Percentiles rank a stretch among this genome's conserved stretches.
phyloP scores from a whole-genome alignment of 2,888 invertebrate genomes.

The Pseudanteris insignis region DNA sequence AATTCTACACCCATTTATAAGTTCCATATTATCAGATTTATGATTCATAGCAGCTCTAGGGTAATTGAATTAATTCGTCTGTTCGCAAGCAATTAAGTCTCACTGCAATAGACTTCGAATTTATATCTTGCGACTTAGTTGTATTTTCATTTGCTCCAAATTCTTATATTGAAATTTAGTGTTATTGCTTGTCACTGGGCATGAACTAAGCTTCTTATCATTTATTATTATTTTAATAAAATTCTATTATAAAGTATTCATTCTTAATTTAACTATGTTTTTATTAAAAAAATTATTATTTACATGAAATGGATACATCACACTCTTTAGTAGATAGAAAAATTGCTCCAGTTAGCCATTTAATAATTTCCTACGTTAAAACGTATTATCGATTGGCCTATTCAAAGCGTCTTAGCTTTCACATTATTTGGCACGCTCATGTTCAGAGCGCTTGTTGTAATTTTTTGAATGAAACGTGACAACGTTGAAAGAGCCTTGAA shows the following conservation, averaged over 20 bases:
- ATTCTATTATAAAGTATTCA: too few species aligned
- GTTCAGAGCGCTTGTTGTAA: conserved; percentile 12
- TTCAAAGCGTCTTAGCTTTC: conserved; percentile 11
- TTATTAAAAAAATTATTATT: too few species aligned
- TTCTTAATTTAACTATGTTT: too few species aligned
- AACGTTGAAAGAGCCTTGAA: background rate
- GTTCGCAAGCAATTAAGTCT: background rate
- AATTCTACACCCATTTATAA: conserved; percentile 10
- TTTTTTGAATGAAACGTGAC: background rate
- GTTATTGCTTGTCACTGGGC: too few species aligned
- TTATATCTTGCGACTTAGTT: too few species aligned
- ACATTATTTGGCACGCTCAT: conserved; percentile 17
- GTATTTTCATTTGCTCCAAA: too few species aligned
- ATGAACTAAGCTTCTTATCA: too few species aligned
- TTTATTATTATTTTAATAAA: background rate
- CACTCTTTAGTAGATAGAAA: too few species aligned
- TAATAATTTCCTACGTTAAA: too few species aligned
- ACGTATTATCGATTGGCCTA: conserved; percentile 13
- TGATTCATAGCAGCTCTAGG: background rate
- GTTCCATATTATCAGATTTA: conserved; percentile 4
- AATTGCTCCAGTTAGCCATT: too few species aligned
- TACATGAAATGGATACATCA: too few species aligned
- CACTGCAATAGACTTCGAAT: background rate
- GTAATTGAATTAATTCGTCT: background rate
- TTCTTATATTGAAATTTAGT: too few species aligned